Evolutionary conservation across 2,797 vertebrate species (phyloP).

Genomic region (Siniperca scherzeri): DNA sequence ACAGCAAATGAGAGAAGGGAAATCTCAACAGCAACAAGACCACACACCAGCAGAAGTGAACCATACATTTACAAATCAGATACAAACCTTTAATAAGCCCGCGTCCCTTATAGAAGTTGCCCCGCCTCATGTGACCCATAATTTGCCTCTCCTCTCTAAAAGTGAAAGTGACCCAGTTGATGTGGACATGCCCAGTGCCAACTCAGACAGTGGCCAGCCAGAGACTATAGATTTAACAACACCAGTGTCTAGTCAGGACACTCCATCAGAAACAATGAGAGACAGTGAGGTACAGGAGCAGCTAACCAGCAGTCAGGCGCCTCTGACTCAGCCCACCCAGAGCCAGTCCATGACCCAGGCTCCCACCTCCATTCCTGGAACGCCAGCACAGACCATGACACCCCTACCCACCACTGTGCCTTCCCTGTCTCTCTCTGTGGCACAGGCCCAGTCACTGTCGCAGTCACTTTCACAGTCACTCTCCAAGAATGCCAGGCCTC

Average conservation of each 20-base stretch:
- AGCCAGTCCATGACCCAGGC: constrained; percentile 65
- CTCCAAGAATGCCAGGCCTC: constrained; percentile 77
- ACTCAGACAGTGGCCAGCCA: constrained; percentile 83
- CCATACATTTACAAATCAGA: constrained; percentile 67
- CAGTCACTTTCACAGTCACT: constrained; percentile 85
- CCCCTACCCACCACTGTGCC: constrained; percentile 75
- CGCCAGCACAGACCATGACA: constrained; percentile 62
- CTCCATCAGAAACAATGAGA: constrained; percentile 75
- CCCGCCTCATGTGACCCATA: constrained; percentile 60
- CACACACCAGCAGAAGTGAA: constrained; percentile 58
- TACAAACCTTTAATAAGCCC: constrained; percentile 73
- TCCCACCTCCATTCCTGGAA: constrained; percentile 59
- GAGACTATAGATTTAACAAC: constrained; percentile 91
- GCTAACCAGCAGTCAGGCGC: constrained; percentile 53
- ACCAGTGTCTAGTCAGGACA: constrained; percentile 81
- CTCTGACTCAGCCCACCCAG: constrained; percentile 62
- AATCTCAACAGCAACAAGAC: constrained; percentile 67
- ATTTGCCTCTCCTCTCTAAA: constrained; percentile 73
- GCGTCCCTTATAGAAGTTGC: constrained; percentile 45
- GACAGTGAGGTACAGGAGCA: constrained; percentile 70
- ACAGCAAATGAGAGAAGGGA: constrained; percentile 57
- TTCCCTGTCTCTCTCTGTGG: constrained; percentile 82
- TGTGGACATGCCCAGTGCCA: constrained; percentile 92
- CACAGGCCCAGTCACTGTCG: constrained; percentile 85
- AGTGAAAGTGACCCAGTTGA: constrained; percentile 82